Evolutionary conservation across 2,113 vertebrate genomes (phyloP).

Genomic region (Proteles cristata): DNA sequence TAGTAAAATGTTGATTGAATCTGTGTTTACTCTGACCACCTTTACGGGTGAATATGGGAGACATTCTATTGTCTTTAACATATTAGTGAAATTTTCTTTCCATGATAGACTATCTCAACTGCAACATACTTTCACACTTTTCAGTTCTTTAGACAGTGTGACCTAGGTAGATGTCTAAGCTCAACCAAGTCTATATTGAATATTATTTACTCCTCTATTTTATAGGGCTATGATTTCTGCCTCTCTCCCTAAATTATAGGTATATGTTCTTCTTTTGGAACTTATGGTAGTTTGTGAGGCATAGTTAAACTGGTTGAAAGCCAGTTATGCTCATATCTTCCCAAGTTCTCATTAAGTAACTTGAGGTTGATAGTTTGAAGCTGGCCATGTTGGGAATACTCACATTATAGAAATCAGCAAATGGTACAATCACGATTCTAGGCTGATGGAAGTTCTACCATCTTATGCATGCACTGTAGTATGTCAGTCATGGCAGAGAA

Average conservation of each 20-base stretch:
- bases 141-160: neutral
- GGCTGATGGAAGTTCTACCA: neutral
- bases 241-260: neutral
- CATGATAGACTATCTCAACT: neutral
- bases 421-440: neutral
- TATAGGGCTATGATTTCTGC: neutral
- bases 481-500: neutral
- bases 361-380: neutral
- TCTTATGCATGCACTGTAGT: neutral
- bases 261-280: neutral
- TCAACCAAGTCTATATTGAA: neutral
- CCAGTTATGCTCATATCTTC: neutral
- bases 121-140: neutral
- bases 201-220: neutral
- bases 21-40: neutral
- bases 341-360: neutral
- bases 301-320: neutral
- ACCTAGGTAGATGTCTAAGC: neutral
- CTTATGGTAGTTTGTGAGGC: neutral
- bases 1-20: neutral
- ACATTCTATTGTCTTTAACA: neutral
- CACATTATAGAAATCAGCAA: neutral
- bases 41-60: neutral
- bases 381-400: neutral
- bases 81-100: neutral